Evolutionary conservation across 2,113 vertebrate genomes (phyloP), one percentile per base, ranked within the genome.

Genomic region (Blennius ocellaris): DNA sequence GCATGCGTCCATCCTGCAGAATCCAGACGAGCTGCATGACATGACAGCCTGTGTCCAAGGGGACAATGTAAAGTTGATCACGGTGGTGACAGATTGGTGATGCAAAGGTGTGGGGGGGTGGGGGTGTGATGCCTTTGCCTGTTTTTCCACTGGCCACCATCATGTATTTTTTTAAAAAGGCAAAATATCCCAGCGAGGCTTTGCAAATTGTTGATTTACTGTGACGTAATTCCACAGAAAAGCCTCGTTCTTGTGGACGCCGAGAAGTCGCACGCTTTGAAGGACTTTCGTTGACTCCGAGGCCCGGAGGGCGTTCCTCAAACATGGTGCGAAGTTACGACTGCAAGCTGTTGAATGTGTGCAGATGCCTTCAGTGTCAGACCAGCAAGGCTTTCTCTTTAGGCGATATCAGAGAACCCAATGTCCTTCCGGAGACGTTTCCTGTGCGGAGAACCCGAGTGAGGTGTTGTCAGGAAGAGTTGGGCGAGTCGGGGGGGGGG

Each of bases 31-130:
- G 86, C 82, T 14, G 4, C 55, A 57, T 69, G n/a, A n/a, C 66
- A 70, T 80, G 78, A 53, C 80, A 82, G 49, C 71, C 61, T 52
- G 80, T 81, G 83, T 81, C 80, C 65, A 79, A 67, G 77, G 81
- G 85, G 85, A 90, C 82, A 43, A 77, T 80, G 78, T 66, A 82
- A 93, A 93, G 92, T 94, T 93, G 83, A 77, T 72, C 72, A 78
- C 80, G 85, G 78, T 86, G 85, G 72, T 78, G 78, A 85, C 79
- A 86, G 70, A 83, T 83, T 69, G 76, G 17, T 70, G 83, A 78
- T 78, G 84, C 64, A 82, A 30, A 4, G 69, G 44, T n/a, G n/a
- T n/a, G n/a, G n/a, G n/a, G n/a, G n/a, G n/a, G n/a, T n/a, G 68
- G 66, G 82, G 78, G 78, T 82, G 79, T 65, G 69, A 65, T 80